These are phyloP conservation scores for Pontoporia blainvillei DNA, from an alignment of 2,113 vertebrate genomes.

Conservation along the genomic window DNA sequence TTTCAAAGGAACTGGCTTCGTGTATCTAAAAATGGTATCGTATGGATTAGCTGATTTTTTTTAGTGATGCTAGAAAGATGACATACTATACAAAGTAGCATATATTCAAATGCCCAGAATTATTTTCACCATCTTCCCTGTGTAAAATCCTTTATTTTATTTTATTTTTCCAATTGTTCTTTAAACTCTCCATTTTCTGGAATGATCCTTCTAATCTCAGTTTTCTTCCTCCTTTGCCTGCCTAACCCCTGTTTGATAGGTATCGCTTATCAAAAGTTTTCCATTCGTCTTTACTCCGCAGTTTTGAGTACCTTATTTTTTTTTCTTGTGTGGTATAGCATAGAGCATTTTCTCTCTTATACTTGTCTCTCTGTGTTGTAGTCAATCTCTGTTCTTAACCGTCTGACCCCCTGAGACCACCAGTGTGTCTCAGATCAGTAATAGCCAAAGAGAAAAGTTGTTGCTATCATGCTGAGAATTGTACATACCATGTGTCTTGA, in stretches of 20 bases:
- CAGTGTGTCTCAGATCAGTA: not conserved
- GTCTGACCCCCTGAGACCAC: not conserved
- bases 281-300: not conserved
- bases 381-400: conserved; percentile 9
- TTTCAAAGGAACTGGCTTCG: not conserved
- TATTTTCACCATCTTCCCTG: not conserved
- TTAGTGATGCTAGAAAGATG: not conserved
- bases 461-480: not conserved
- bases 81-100: not conserved
- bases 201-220: not conserved
- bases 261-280: not conserved
- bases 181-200: conserved; percentile 8
- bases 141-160: not conserved
- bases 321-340: not conserved
- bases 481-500: not conserved
- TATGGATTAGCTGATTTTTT: not conserved
- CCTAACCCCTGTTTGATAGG: not conserved
- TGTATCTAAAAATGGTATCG: not conserved
- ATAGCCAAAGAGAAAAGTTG: not conserved
- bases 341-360: not conserved
- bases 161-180: not conserved
- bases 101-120: not conserved
- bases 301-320: not conserved
- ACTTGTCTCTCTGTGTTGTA: not conserved
- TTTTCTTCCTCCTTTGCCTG: not conserved